Conservation (phyloP, 2,888 invertebrate species). For the Gryllus longicercus region DNA sequence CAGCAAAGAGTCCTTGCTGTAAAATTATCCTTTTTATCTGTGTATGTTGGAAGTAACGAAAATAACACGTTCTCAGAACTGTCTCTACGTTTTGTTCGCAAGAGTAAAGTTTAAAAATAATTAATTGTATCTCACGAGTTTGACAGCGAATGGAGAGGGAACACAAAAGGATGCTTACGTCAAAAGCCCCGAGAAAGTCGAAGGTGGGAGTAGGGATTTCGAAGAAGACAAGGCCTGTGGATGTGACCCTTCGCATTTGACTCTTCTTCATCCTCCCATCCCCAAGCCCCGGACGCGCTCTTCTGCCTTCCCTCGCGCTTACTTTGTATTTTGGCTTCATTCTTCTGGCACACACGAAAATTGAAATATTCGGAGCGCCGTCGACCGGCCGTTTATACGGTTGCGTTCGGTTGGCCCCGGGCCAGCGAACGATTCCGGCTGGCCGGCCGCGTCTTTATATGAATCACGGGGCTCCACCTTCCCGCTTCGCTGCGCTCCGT, state of each 20-base stretch:
- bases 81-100: too few species aligned
- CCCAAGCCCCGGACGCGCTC: too few species aligned
- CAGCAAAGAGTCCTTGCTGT: too few species aligned
- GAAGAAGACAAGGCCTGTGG: neutral
- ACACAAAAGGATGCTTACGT: too few species aligned
- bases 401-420: neutral
- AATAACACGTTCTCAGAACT: too few species aligned
- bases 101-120: too few species aligned
- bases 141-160: too few species aligned
- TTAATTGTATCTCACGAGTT: too few species aligned
- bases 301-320: neutral
- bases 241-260: neutral
- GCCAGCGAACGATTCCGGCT: slow-evolving; percentile 4
- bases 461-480: neutral
- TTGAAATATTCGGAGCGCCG: neutral
- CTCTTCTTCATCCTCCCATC: neutral
- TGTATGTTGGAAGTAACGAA: too few species aligned
- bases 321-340: slow-evolving; percentile 2
- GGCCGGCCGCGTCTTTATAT: neutral
- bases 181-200: too few species aligned
- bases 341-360: neutral
- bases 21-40: too few species aligned
- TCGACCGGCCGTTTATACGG: slow-evolving; percentile 1
- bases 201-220: neutral
- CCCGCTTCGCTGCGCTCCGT: neutral